Evolutionary conservation across 2,888 invertebrate genomes (phyloP), one percentile per base, ranked within the genome.

Genomic region (Apotomis turbidana): DNA sequence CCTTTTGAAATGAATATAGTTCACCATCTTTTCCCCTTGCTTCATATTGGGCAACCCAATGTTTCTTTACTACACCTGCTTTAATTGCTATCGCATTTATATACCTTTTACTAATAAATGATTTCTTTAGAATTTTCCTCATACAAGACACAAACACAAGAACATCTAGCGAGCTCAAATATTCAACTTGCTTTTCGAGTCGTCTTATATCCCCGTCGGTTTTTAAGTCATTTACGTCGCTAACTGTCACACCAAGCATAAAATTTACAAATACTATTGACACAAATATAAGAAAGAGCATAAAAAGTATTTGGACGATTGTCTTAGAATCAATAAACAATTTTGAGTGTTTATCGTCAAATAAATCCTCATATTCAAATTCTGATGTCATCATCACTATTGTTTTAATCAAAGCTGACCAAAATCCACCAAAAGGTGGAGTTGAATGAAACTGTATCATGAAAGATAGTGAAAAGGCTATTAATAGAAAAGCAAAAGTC

Each of bases 331-430:
- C 75, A 5, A 72, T 69, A n/a, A 71, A 61, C 1, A 67, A 61
- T 49, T 71, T 61, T 3, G 54, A 9, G 49, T 70, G 57, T 57
- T 44, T 73, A 70, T 44, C 79, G 27, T 27, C 79, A 73, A 87
- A 87, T 44, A 87, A 77, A 49, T 79, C 80, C 1, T 76, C 74
- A 74, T 89, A 87, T 74, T 89, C 88, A 61, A 87, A 87, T 74
- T 90, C 90, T 4, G 86, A 85, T 38, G 86, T 87, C 86, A 87
- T 86, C 88, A 90, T 89, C 12, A 87, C 85, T n/a, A 88, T 77
- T 0, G 87, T 87, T 75, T 87, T 88, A 12, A 87, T 79, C 12
- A 89, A 74, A 3, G 87, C 79, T 38, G 79, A 76, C 77, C 84
- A 83, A 0, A 86, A 83, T 41, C 79, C 81, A 9, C 76, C 75